Evolutionary conservation across 2,113 vertebrate genomes (phyloP), one percentile per base, ranked within the genome.

Genomic region (Maccullochella peelii): DNA sequence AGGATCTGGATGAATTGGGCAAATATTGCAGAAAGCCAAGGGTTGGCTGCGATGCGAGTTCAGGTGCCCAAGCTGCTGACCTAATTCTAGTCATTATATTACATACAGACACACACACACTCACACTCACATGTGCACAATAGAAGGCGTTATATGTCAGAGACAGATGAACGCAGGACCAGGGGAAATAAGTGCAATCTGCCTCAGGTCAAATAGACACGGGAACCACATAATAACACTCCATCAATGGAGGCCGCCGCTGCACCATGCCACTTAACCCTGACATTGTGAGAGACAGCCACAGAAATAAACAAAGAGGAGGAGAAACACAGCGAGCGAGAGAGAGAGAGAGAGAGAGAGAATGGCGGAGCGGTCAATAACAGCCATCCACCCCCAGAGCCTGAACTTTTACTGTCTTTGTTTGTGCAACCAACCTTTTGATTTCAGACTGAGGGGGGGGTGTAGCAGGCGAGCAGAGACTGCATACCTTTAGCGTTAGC

Each of bases 141-240:
- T 63, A 21, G 82, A 75, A 75, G 52, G 79, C 23, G 66, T 80
- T 89, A 65, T 92, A 89, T 94, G 92, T 94, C 94, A 90, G 85
- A 92, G 76, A 73, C 67, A 83, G 80, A 82, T 88, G 86, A 88
- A 89, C 73, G 33, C 61, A 72, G 89, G 86, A 91, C 94, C 94
- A 90, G 82, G 94, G 95, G 94, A 96, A 95, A 96, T 96, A 95
- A 95, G 94, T 94, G 92, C 92, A 95, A 95, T 95, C 91, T 94
- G 88, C 89, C 86, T 90, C 66, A 78, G 95, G 95, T 95, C 94
- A 95, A 93, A 94, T 61, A 92, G 92, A 92, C 94, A 94, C 72
- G 75, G 84, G 89, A 92, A 93, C 70, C 92, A 90, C 92, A 92
- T 94, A 94, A 94, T 95, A 95, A 92, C 92, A 93, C 87, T 94